phyloP scores from a whole-genome alignment of 1,140 invertebrate genomes.

The Ganaspis sp. region DNA sequence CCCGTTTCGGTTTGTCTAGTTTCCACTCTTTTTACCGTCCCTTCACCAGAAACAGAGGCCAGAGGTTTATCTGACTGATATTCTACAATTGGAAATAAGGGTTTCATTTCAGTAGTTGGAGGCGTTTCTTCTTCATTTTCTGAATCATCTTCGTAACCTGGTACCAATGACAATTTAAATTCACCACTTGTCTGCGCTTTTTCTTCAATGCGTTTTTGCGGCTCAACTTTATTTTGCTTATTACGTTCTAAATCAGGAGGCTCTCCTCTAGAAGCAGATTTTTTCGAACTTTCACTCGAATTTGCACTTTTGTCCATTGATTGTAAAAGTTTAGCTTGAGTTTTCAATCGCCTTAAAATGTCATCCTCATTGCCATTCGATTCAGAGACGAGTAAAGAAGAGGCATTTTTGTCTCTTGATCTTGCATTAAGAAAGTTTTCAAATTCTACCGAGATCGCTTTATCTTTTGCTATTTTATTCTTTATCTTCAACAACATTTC shows the following conservation, averaged over 20 bases:
- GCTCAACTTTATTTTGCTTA: conserved; percentile 14
- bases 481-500: conserved; percentile 48
- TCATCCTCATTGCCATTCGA: conserved; percentile 63
- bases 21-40: conserved; percentile 55
- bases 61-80: conserved; percentile 39
- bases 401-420: neutral
- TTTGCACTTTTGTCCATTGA: neutral
- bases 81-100: conserved; percentile 72
- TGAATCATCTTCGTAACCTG: conserved; percentile 78
- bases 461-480: conserved; percentile 42
- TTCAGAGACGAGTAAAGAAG: neutral
- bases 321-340: conserved; percentile 68
- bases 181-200: neutral
- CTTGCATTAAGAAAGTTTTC: conserved; percentile 29
- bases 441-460: conserved; percentile 24
- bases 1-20: conserved; percentile 52
- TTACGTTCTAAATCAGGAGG: conserved; percentile 29
- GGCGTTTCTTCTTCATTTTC: conserved; percentile 74
- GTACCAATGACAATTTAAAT: conserved; percentile 75
- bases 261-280: neutral
- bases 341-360: conserved; percentile 69
- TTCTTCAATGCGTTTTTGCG: conserved; percentile 44
- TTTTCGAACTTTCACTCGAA: neutral
- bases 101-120: conserved; percentile 46
- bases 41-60: conserved; percentile 30